Base-by-base conservation (phyloP, 2,888 invertebrate genomes). In the Xanthia togata region DNA sequence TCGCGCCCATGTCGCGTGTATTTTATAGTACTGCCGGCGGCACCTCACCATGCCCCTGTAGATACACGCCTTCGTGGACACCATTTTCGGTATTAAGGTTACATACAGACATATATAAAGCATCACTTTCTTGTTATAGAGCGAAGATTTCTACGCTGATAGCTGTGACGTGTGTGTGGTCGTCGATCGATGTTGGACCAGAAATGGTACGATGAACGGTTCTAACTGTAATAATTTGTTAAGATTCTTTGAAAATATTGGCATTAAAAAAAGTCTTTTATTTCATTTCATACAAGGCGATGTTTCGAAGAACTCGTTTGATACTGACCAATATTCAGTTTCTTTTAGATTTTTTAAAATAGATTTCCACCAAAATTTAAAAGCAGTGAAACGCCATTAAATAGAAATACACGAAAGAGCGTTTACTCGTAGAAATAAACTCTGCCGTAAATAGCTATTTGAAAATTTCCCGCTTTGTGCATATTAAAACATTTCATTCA, bases 401-500 rank as follows among this genome's bases (percentile, higher is more conserved):
- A 82, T 47, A 60, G 74, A 64, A 41, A 31, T 31, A 31, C 31
- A 31, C 17, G 53, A 72, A 53, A 71, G 38, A 59, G 44, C 35
- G 64, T 35, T 72, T 65, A 62, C 59, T 63, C 60, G 12, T 69
- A 80, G 82, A 89, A 90, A 89, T 86, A 89, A 80, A 60, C 82
- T 83, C 78, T 79, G 79, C 79, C 84, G 86, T 90, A 91, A 91
- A 92, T 90, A 91, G 89, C 87, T 89, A 88, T 91, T 91, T 88
- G 85, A 90, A 90, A 92, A 89, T 90, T 91, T 91, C 86, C 88
- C 87, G 90, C 89, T 87, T 90, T 91, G 89, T 89, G 90, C 90
- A 91, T 93, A 92, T 92, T 92, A 94, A 93, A 93, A 92, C 91
- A 90, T 92, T 93, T 93, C 91, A 90, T 93, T 93, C 92, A 87